Evolutionary conservation across 2,888 invertebrate species (phyloP).

Genomic region (Drosophila birchii): DNA sequence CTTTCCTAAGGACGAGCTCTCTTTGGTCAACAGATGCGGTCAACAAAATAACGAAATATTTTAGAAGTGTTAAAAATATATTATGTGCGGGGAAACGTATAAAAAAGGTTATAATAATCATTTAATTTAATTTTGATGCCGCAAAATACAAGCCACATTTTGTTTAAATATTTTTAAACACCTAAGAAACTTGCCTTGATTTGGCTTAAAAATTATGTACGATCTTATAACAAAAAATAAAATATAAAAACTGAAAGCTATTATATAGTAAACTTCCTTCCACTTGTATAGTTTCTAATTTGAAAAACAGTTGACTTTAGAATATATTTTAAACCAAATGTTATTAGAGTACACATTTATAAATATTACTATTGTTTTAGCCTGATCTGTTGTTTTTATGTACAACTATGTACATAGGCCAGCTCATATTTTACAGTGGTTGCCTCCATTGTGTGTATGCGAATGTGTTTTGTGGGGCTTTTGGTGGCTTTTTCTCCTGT

Average conservation of each 20-base stretch:
- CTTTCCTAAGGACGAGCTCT: conserved; percentile 11
- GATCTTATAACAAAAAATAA: too few species aligned
- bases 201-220: too few species aligned
- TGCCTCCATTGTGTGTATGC: conserved; percentile 60
- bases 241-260: too few species aligned
- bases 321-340: not conserved
- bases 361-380: conserved; percentile 2
- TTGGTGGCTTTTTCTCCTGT: conserved; percentile 1
- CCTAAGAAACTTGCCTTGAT: too few species aligned
- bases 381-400: conserved; percentile 9
- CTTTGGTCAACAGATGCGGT: conserved; percentile 19
- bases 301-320: not conserved
- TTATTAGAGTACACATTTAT: not conserved
- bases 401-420: conserved; percentile 42
- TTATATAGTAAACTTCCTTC: too few species aligned
- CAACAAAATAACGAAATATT: not conserved
- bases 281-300: not conserved
- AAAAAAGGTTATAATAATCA: not conserved
- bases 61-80: not conserved
- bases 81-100: not conserved
- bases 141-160: not conserved
- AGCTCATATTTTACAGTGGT: conserved; percentile 76
- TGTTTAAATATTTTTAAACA: not conserved
- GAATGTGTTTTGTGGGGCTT: conserved; percentile 21
- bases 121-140: not conserved